Conservation (phyloP, 2,888 invertebrate species). For the Parnassius mnemosyne region DNA sequence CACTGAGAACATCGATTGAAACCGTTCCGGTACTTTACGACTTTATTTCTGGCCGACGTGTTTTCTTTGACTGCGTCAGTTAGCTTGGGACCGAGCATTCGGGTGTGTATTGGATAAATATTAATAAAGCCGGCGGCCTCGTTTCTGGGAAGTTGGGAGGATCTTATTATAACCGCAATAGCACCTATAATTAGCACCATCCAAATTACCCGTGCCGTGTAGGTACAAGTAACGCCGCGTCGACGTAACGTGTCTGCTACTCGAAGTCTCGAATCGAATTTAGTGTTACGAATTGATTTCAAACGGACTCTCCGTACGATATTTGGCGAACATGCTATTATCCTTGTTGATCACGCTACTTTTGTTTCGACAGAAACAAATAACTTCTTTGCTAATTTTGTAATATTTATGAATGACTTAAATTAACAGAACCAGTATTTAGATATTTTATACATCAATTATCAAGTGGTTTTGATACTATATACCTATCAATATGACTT, state of each 20-base stretch:
- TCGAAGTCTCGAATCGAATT: slow-evolving; percentile 55
- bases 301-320: slow-evolving; percentile 45
- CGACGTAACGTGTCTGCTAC: slow-evolving; percentile 65
- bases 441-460: too few relatives aligned
- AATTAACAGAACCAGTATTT: too few relatives aligned
- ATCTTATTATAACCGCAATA: slow-evolving; percentile 81
- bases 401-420: too few relatives aligned
- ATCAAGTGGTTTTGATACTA: too few relatives aligned
- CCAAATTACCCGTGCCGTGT: slow-evolving; percentile 73
- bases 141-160: slow-evolving; percentile 78
- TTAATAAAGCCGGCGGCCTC: slow-evolving; percentile 79
- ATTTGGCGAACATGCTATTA: slow-evolving; percentile 43
- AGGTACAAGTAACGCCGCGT: slow-evolving; percentile 63
- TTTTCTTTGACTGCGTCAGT: slow-evolving; percentile 79
- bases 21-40: slow-evolving; percentile 77
- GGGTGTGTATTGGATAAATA: slow-evolving; percentile 78
- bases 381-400: neutral
- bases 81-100: slow-evolving; percentile 67
- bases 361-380: slow-evolving; percentile 9
- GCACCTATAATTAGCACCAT: slow-evolving; percentile 79
- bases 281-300: slow-evolving; percentile 49
- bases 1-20: slow-evolving; percentile 73
- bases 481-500: too few relatives aligned
- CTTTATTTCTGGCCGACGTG: slow-evolving; percentile 76
- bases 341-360: slow-evolving; percentile 30